Evolutionary conservation across 1,140 invertebrate genomes (phyloP).

Genomic region (Brachionus sp.): DNA sequence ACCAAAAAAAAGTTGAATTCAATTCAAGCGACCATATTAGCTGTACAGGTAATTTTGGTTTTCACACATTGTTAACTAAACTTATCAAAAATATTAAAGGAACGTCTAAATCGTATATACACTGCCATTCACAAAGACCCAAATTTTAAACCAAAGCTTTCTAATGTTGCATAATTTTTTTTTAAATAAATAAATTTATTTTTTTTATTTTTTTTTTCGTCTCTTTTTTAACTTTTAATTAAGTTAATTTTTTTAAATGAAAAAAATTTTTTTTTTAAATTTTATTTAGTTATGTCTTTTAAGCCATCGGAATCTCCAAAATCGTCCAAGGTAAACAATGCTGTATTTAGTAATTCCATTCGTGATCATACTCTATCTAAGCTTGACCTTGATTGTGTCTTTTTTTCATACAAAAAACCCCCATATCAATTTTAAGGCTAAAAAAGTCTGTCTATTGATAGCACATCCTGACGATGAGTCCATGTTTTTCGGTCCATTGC

Average conservation of each 20-base stretch:
- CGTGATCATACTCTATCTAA: slow-evolving; percentile 20
- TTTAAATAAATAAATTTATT: neutral
- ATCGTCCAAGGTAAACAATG: neutral
- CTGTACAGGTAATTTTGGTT: slow-evolving; percentile 24
- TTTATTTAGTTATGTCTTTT: slow-evolving; percentile 1
- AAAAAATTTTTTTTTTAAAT: neutral
- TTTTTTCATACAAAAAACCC: neutral
- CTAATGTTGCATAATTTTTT: neutral
- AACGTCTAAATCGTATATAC: slow-evolving; percentile 39
- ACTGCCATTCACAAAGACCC: slow-evolving; percentile 32
- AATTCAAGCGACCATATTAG: slow-evolving; percentile 30
- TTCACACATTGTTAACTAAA: neutral
- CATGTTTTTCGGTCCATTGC: slow-evolving; percentile 93
- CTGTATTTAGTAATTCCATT: neutral
- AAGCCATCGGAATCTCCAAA: slow-evolving; percentile 21
- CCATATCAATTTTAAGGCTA: neutral
- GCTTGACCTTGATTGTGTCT: neutral
- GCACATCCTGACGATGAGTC: slow-evolving; percentile 91
- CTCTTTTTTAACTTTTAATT: neutral
- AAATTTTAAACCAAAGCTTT: neutral
- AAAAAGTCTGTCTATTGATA: slow-evolving; percentile 55
- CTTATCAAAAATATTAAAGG: neutral
- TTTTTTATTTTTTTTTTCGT: neutral
- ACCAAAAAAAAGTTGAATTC: slow-evolving; percentile 38
- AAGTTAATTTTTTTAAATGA: neutral